These are phyloP conservation scores for Solenopsis fugax DNA, from an alignment of 1,140 invertebrate species.

Conservation along the genomic window DNA sequence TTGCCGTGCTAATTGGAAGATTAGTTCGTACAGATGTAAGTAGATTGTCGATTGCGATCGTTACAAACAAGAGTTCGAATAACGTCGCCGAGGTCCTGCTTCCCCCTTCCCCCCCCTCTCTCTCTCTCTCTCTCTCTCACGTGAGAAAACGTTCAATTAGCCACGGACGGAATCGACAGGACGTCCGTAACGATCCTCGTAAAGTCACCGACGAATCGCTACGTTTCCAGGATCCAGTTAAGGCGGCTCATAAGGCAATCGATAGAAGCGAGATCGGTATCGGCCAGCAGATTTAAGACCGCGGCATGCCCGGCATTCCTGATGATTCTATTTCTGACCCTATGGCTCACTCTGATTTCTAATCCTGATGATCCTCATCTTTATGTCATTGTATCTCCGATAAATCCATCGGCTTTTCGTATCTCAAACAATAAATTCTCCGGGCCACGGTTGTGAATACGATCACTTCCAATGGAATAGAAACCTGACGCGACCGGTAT, in stretches of 20 bases:
- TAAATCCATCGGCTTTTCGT: slow-evolving; percentile 42
- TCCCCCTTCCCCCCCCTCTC: slow-evolving; percentile 57
- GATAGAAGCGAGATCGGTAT: slow-evolving; percentile 73
- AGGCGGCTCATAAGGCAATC: slow-evolving; percentile 68
- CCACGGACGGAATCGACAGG: slow-evolving; percentile 81
- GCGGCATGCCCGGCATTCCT: slow-evolving; percentile 66
- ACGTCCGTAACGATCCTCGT: slow-evolving; percentile 80
- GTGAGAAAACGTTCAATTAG: slow-evolving; percentile 85
- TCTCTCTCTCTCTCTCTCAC: slow-evolving; percentile 18
- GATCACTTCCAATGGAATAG: background rate
- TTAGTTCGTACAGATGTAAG: slow-evolving; percentile 55
- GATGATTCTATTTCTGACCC: slow-evolving; percentile 73
- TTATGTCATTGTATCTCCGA: slow-evolving; percentile 60
- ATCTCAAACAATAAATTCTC: slow-evolving; percentile 56
- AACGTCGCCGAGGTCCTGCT: slow-evolving; percentile 27
- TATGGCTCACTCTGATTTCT: slow-evolving; percentile 41
- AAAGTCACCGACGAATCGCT: slow-evolving; percentile 79
- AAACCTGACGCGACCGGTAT: background rate
- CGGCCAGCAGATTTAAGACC: slow-evolving; percentile 72
- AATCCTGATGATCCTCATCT: slow-evolving; percentile 61
- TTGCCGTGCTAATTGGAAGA: slow-evolving; percentile 71
- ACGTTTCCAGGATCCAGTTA: slow-evolving; percentile 80
- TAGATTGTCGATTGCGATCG: slow-evolving; percentile 46
- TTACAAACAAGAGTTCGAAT: slow-evolving; percentile 32
- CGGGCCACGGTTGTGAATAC: background rate